Conservation (phyloP, 2,113 vertebrate genomes). For the Nannospalax galili region DNA sequence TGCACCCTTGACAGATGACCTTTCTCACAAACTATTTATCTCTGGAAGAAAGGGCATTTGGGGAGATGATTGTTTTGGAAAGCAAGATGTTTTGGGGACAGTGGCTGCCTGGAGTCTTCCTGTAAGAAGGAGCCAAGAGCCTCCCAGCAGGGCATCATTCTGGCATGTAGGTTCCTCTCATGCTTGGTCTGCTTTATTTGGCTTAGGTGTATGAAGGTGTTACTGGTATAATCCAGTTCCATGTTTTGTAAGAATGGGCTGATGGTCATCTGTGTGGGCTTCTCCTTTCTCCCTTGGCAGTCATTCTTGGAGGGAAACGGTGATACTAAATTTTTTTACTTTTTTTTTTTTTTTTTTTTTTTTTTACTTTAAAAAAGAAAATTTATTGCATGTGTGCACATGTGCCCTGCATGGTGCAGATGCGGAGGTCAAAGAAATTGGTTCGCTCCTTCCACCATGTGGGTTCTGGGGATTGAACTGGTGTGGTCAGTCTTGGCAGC, state of each 20-base stretch:
- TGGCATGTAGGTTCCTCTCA: not conserved
- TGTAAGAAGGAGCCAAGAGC: not conserved
- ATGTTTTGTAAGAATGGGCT: constrained; percentile 51
- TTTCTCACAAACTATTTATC: not conserved
- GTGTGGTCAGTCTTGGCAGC: not conserved
- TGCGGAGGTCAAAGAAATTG: not conserved
- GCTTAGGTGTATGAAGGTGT: not conserved
- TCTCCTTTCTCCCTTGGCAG: not conserved
- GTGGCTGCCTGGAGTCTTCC: not conserved
- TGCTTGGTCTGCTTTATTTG: not conserved
- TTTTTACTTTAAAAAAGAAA: no score
- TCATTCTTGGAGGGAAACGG: not conserved
- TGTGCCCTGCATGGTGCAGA: not conserved
- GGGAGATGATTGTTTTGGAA: constrained; percentile 7
- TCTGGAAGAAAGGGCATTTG: not conserved
- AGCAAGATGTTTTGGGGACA: not conserved
- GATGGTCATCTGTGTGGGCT: not conserved
- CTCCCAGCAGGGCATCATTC: not conserved
- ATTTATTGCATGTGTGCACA: not conserved
- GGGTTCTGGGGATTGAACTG: not conserved
- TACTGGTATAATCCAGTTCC: constrained; percentile 17
- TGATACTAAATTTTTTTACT: not conserved
- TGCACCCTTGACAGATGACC: no score
- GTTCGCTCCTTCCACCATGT: not conserved
- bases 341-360: no score